These are phyloP conservation scores for Stegana nigrithorax DNA, from an alignment of 2,888 invertebrate species.

Conservation along the genomic window DNA sequence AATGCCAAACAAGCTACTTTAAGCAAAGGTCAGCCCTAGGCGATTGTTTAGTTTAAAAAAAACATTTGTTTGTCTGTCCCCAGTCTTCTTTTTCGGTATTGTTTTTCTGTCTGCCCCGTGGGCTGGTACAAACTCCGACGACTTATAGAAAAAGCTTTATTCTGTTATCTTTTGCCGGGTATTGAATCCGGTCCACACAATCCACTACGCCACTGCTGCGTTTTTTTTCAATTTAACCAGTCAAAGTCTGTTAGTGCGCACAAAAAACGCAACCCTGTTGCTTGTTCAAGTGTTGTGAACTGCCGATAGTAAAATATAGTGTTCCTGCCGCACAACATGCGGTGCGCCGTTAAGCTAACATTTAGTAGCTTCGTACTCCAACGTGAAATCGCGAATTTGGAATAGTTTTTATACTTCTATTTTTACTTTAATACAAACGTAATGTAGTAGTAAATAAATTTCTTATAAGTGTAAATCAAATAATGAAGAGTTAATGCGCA, in stretches of 20 bases:
- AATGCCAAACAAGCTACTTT: background rate
- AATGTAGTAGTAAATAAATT: slow-evolving; percentile 45
- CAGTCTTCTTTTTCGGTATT: no score
- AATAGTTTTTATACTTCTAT: slow-evolving; percentile 55
- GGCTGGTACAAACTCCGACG: no score
- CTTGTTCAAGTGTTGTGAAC: background rate
- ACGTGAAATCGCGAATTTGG: slow-evolving; percentile 54
- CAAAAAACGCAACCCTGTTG: slow-evolving; percentile 28
- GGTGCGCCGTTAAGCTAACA: slow-evolving; percentile 38
- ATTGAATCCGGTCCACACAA: no score
- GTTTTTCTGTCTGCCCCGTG: no score
- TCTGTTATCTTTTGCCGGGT: no score
- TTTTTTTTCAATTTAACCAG: background rate
- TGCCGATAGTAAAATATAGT: slow-evolving; percentile 33
- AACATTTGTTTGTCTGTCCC: no score
- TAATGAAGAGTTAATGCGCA: slow-evolving; percentile 34
- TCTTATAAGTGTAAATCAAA: slow-evolving; percentile 31
- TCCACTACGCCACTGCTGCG: no score
- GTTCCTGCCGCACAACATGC: background rate
- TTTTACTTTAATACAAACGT: slow-evolving; percentile 48
- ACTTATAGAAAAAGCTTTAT: no score
- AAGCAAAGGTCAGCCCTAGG: no score
- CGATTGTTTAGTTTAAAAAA: no score
- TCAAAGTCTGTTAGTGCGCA: no score
- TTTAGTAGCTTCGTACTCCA: slow-evolving; percentile 39